Percentiles rank a stretch among this genome's conserved stretches.
These are phyloP conservation scores for Machaerirhynchus nigripectus DNA, from an alignment of 2,113 vertebrate species.

Conservation along the genomic window DNA sequence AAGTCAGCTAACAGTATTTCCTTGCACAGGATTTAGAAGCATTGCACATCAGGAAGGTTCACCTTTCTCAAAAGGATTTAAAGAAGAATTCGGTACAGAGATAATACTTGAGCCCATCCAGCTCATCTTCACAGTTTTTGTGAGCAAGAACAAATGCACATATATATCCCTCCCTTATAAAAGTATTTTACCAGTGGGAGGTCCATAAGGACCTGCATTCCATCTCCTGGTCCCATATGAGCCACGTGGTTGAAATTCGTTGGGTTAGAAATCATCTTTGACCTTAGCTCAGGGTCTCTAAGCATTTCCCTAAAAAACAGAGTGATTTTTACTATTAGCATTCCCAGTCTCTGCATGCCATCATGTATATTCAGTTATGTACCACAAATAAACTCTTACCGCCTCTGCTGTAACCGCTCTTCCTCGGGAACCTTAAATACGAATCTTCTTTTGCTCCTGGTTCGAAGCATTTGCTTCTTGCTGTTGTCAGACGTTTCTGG, in stretches of 20 bases:
- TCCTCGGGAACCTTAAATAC: constrained; percentile 96
- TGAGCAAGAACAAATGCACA: not conserved
- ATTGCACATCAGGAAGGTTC: not conserved
- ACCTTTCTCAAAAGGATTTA: not conserved
- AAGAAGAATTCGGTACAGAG: not conserved
- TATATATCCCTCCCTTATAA: not conserved
- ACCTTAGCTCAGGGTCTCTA: constrained; percentile 90
- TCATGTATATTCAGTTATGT: not conserved
- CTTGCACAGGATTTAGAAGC: not conserved
- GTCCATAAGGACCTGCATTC: constrained; percentile 98
- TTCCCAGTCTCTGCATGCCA: not conserved
- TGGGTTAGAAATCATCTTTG: constrained; percentile 96
- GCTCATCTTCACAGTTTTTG: not conserved
- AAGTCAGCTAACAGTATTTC: not conserved
- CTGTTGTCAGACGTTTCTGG: constrained; percentile 92
- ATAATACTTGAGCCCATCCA: not conserved
- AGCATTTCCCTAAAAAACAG: constrained; percentile 87
- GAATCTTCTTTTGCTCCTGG: constrained; percentile 94
- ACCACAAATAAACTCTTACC: constrained; percentile 62
- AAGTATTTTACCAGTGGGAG: constrained; percentile 88
- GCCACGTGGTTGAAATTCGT: constrained; percentile 99
- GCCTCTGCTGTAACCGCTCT: constrained; percentile 87
- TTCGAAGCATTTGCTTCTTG: constrained; percentile 94
- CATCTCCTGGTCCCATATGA: constrained; percentile 98
- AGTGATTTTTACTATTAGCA: not conserved